Percentiles rank a stretch among this genome's conserved stretches.
These are phyloP conservation scores for Euleptes europaea DNA, from an alignment of 2,113 vertebrate species.

Conservation along the genomic window DNA sequence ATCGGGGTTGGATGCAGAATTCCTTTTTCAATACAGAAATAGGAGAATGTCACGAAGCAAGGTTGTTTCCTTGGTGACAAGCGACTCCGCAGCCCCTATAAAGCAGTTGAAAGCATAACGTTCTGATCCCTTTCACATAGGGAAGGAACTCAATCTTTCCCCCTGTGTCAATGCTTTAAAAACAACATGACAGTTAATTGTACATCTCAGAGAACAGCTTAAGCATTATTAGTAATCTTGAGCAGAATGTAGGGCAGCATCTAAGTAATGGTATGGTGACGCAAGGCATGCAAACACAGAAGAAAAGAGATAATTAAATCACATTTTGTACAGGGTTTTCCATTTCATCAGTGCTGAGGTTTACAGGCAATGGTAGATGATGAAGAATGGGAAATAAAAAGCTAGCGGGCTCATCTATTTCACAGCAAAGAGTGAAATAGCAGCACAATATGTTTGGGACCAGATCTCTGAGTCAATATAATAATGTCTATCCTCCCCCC, in stretches of 20 bases:
- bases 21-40: conserved; percentile 21
- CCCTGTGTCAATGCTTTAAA: conserved; percentile 45
- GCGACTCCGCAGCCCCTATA: conserved; percentile 6
- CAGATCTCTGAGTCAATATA: conserved; percentile 42
- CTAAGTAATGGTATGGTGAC: conserved; percentile 68
- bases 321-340: conserved; percentile 73
- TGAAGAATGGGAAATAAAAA: conserved; percentile 40
- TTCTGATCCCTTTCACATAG: conserved; percentile 29
- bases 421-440: conserved; percentile 40
- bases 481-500: conserved; percentile 43
- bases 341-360: conserved; percentile 61
- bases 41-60: conserved; percentile 34
- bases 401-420: conserved; percentile 43
- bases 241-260: conserved; percentile 55
- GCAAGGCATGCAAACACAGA: conserved; percentile 74
- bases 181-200: conserved; percentile 42
- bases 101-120: conserved; percentile 23
- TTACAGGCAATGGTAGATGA: conserved; percentile 44
- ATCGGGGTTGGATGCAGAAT: conserved; percentile 50
- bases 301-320: conserved; percentile 80
- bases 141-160: conserved; percentile 6
- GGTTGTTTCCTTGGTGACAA: conserved; percentile 46
- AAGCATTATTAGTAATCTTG: conserved; percentile 17
- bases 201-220: conserved; percentile 27
- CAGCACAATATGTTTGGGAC: conserved; percentile 58